Evolutionary conservation across 1,140 invertebrate species (phyloP).

Genomic region (Trachymyrmex septentrionalis): DNA sequence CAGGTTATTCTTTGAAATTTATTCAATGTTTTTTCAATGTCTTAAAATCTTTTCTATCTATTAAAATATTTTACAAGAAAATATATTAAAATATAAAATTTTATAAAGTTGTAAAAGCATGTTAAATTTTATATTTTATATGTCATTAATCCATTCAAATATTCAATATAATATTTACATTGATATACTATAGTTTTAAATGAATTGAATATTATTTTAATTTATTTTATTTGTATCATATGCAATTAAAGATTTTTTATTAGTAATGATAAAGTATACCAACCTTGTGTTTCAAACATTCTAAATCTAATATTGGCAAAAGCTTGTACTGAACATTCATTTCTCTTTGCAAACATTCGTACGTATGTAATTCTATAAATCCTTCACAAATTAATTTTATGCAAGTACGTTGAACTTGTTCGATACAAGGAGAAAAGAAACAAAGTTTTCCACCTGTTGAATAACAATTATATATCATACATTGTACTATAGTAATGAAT

Average conservation of each 20-base stretch:
- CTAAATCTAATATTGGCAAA: conserved; percentile 90
- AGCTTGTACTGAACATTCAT: conserved; percentile 92
- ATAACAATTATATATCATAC: conserved; percentile 51
- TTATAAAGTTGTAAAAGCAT: background rate
- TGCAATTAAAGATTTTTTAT: conserved; percentile 77
- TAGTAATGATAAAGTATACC: conserved; percentile 55
- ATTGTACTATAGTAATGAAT: conserved; percentile 15
- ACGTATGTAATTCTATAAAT: conserved; percentile 94
- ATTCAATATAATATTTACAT: conserved; percentile 23
- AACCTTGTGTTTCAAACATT: conserved; percentile 89
- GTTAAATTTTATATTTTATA: background rate
- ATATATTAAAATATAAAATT: background rate
- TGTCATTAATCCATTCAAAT: background rate
- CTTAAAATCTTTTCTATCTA: too few relatives aligned
- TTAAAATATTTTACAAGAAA: background rate
- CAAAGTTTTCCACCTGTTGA: conserved; percentile 95
- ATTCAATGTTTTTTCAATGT: too few relatives aligned
- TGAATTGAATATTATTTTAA: background rate
- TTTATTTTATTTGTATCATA: conserved; percentile 12
- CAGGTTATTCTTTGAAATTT: too few relatives aligned
- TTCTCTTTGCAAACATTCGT: conserved; percentile 95
- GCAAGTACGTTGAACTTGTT: conserved; percentile 97
- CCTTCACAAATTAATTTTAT: conserved; percentile 89
- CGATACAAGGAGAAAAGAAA: conserved; percentile 99
- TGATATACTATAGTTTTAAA: background rate